Conservation (phyloP, 2,888 invertebrate species). For the Cordilura impudica region DNA sequence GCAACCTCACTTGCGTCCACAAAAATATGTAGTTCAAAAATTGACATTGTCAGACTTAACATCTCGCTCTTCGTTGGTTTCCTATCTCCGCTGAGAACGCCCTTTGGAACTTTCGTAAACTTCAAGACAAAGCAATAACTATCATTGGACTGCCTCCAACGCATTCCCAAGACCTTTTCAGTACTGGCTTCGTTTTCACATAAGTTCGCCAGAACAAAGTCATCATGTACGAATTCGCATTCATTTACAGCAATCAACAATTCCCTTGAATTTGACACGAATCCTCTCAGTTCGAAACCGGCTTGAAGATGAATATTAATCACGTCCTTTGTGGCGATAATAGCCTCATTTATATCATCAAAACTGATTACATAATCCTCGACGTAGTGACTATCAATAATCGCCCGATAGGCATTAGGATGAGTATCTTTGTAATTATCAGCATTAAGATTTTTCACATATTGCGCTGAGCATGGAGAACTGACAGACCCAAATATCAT, state of each 20-base stretch:
- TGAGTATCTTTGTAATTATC: slow-evolving; percentile 6
- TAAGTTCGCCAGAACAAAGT: slow-evolving; percentile 12
- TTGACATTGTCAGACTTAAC: slow-evolving; percentile 7
- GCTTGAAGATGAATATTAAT: slow-evolving; percentile 44
- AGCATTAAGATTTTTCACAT: slow-evolving; percentile 21
- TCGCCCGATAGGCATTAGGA: slow-evolving; percentile 41
- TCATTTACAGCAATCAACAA: slow-evolving; percentile 16
- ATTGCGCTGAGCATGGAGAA: slow-evolving; percentile 46
- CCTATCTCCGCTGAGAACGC: slow-evolving; percentile 20
- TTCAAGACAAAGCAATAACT: slow-evolving; percentile 37
- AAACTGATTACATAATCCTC: slow-evolving; percentile 51
- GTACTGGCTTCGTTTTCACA: background rate
- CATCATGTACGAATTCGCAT: background rate
- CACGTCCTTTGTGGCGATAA: slow-evolving; percentile 43
- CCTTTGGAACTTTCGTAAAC: slow-evolving; percentile 31
- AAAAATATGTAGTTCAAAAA: slow-evolving; percentile 30
- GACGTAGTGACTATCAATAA: slow-evolving; percentile 54
- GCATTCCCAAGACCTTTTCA: slow-evolving; percentile 32
- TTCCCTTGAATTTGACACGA: slow-evolving; percentile 48
- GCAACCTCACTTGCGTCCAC: slow-evolving; percentile 21
- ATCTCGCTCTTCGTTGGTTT: slow-evolving; percentile 30
- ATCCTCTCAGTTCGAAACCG: slow-evolving; percentile 53
- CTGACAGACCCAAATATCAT: slow-evolving; percentile 56
- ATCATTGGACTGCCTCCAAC: slow-evolving; percentile 32
- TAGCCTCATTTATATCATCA: slow-evolving; percentile 42